Conservation (phyloP, 2,888 invertebrate genomes). For the Drosophila ezoana region DNA sequence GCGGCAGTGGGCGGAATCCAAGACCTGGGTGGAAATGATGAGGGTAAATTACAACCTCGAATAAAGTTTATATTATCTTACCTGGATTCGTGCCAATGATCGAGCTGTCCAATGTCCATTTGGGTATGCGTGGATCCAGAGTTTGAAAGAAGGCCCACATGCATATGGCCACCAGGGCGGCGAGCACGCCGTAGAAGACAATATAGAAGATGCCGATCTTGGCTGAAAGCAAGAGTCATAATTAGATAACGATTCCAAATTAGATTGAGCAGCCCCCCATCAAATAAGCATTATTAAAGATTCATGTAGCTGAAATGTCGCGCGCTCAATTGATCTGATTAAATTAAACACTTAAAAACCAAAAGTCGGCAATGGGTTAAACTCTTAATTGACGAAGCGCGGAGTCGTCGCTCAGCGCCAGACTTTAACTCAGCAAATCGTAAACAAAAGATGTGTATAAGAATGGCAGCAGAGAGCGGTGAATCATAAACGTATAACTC, state of each 20-base stretch:
- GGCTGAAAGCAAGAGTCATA: slow-evolving; percentile 85
- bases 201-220: slow-evolving; percentile 98
- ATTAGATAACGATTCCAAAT: slow-evolving; percentile 37
- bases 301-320: slow-evolving; percentile 23
- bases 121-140: slow-evolving; percentile 94
- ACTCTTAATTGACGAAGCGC: slow-evolving; percentile 54
- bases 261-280: slow-evolving; percentile 30
- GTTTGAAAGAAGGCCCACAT: slow-evolving; percentile 97
- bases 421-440: not conserved
- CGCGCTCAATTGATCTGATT: slow-evolving; percentile 62
- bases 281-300: slow-evolving; percentile 26
- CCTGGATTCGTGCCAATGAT: slow-evolving; percentile 98
- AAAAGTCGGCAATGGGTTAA: slow-evolving; percentile 65
- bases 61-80: slow-evolving; percentile 23
- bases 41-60: not conserved
- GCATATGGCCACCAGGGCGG: slow-evolving; percentile 96
- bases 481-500: slow-evolving; percentile 22
- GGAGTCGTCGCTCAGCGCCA: slow-evolving; percentile 19
- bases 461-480: slow-evolving; percentile 6
- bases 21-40: slow-evolving; percentile 86
- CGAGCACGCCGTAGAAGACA: slow-evolving; percentile 95
- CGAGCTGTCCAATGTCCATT: slow-evolving; percentile 93
- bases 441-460: slow-evolving; percentile 17
- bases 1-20: slow-evolving; percentile 97
- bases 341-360: slow-evolving; percentile 66